Evolutionary conservation across 23 tunicate species (phyloP).

Genomic region (Halocynthia roretzi): DNA sequence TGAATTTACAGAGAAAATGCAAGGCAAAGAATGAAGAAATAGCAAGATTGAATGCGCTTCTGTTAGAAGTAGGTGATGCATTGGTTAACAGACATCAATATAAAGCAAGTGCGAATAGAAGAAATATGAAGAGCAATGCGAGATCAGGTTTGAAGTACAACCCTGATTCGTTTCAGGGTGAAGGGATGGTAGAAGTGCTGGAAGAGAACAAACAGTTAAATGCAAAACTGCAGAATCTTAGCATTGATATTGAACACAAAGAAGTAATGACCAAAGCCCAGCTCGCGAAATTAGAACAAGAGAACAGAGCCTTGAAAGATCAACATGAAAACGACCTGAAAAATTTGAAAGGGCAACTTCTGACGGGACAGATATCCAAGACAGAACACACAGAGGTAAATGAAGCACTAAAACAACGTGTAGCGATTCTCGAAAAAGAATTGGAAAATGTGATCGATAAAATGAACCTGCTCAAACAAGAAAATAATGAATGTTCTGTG

Average conservation of each 20-base stretch:
- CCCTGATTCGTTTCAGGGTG: conserved; percentile 13
- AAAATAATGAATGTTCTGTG: conserved; percentile 3
- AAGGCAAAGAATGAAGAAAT: conserved; percentile 14
- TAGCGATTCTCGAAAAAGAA: conserved; percentile 2
- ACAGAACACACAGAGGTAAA: not conserved
- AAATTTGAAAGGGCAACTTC: not conserved
- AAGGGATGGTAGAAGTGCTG: conserved; percentile 5
- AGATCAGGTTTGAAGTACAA: not conserved
- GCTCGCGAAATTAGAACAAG: conserved; percentile 14
- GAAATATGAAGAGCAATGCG: not conserved
- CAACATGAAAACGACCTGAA: not conserved
- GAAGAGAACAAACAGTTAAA: conserved; percentile 5
- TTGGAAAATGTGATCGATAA: not conserved
- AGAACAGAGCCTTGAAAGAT: not conserved
- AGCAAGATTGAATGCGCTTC: not conserved
- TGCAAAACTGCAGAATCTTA: not conserved
- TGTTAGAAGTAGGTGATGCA: not conserved
- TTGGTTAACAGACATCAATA: not conserved
- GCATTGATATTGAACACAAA: conserved; percentile 10
- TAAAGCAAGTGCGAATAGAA: not conserved
- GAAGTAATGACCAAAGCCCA: conserved; percentile 10
- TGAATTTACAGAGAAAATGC: not conserved
- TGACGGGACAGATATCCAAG: not conserved
- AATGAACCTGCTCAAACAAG: not conserved
- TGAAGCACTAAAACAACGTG: not conserved